These are phyloP conservation scores for Phlogophora meticulosa DNA, from an alignment of 2,888 invertebrate genomes.

Conservation along the genomic window DNA sequence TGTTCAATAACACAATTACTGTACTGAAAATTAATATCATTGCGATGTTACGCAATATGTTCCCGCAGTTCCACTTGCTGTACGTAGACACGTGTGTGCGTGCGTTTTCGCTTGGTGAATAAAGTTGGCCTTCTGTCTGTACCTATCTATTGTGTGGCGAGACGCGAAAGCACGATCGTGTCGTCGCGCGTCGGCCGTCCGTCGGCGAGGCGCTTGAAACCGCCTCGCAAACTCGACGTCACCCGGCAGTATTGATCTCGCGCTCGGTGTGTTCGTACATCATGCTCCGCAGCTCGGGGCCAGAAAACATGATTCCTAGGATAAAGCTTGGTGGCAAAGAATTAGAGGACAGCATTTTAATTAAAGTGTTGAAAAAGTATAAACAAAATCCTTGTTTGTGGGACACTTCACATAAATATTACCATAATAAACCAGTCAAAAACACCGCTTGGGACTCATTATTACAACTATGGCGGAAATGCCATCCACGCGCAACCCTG, in stretches of 20 bases:
- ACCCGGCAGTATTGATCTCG: constrained; percentile 38
- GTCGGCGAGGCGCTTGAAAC: constrained; percentile 29
- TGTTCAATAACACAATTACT: too few relatives aligned
- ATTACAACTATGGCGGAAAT: constrained; percentile 45
- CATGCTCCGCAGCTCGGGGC: not conserved
- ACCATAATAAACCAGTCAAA: constrained; percentile 46
- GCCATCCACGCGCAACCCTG: constrained; percentile 39
- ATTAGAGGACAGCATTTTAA: constrained; percentile 40
- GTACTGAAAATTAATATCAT: too few relatives aligned
- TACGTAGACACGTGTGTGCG: too few relatives aligned
- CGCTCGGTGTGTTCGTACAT: constrained; percentile 14
- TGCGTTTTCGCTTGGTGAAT: not conserved
- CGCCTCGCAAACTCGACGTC: not conserved
- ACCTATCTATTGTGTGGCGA: not conserved
- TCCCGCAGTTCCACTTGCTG: too few relatives aligned
- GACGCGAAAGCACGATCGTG: constrained; percentile 26
- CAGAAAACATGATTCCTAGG: constrained; percentile 23
- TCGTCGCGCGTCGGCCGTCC: constrained; percentile 42
- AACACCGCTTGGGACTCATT: constrained; percentile 34
- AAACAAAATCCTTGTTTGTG: constrained; percentile 53
- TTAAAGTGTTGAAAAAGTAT: constrained; percentile 50
- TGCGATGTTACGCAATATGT: too few relatives aligned
- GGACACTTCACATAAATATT: constrained; percentile 47
- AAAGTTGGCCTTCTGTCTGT: not conserved
- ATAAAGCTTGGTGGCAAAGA: not conserved